phyloP scores from a whole-genome alignment of 1,140 invertebrate genomes.

The Zaprionus kolodkinae region DNA sequence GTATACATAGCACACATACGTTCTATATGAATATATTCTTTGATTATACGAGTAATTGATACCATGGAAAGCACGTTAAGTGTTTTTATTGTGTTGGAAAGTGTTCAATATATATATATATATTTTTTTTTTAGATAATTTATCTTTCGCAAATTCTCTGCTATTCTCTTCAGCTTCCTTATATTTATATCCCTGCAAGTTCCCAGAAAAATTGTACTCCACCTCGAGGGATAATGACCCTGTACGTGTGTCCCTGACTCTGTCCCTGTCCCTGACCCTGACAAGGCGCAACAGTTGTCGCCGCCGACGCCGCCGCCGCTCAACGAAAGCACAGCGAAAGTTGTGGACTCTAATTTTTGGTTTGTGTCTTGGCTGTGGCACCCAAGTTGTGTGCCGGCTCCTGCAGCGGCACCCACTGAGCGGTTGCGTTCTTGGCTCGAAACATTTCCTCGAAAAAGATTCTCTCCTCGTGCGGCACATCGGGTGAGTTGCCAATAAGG shows the following conservation, averaged over 20 bases:
- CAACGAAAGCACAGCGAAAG: neutral
- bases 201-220: conserved; percentile 26
- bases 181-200: conserved; percentile 46
- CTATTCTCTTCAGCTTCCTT: conserved; percentile 18
- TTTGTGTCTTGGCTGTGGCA: conserved; percentile 56
- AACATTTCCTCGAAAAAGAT: conserved; percentile 86
- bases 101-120: conserved; percentile 10
- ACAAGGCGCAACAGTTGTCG: conserved; percentile 23
- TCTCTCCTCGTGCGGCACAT: conserved; percentile 84
- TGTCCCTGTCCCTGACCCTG: neutral
- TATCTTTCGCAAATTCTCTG: conserved; percentile 15
- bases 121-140: conserved; percentile 27
- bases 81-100: conserved; percentile 24
- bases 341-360: conserved; percentile 61
- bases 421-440: conserved; percentile 86
- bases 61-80: conserved; percentile 62
- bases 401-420: conserved; percentile 86
- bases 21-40: conserved; percentile 34
- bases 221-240: conserved; percentile 3
- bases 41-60: conserved; percentile 58
- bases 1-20: conserved; percentile 43
- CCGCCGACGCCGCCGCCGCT: neutral
- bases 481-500: conserved; percentile 84
- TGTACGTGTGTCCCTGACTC: neutral
- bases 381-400: conserved; percentile 66